These are phyloP conservation scores for Alcis repandata DNA, from an alignment of 2,888 invertebrate species.

Conservation along the genomic window DNA sequence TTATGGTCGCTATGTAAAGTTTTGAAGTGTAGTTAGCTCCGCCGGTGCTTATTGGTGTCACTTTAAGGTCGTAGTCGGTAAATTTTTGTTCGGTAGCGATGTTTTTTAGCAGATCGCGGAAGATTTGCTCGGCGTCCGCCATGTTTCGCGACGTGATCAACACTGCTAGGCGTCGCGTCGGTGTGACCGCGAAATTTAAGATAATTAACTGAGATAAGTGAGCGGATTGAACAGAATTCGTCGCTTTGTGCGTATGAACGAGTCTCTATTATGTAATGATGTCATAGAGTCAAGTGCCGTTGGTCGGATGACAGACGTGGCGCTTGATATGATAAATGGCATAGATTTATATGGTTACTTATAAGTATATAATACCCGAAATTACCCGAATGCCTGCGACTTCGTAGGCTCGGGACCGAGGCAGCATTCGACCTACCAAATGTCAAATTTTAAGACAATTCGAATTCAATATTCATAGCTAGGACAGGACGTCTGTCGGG, in stretches of 20 bases:
- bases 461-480: no score
- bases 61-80: slow-evolving; percentile 43
- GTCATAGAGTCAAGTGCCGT: no score
- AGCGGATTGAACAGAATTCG: not conserved
- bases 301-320: no score
- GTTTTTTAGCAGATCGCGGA: slow-evolving; percentile 36
- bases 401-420: no score
- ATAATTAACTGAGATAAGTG: not conserved
- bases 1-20: slow-evolving; percentile 50
- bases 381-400: no score
- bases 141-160: slow-evolving; percentile 16
- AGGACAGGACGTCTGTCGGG: no score
- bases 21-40: slow-evolving; percentile 62
- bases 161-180: not conserved
- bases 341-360: no score
- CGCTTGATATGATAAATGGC: no score
- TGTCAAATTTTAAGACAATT: no score
- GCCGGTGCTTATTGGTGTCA: slow-evolving; percentile 50
- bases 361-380: no score
- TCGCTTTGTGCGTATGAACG: slow-evolving; percentile 11
- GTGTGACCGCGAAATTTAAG: not conserved
- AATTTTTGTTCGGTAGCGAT: slow-evolving; percentile 50
- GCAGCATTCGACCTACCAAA: no score
- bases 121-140: slow-evolving; percentile 30
- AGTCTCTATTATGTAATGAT: not conserved